A percentile compares a stretch with the other conserved stretches of the same genome.
phyloP scores from a whole-genome alignment of 2,797 vertebrate genomes.

The Glossophaga mutica region DNA sequence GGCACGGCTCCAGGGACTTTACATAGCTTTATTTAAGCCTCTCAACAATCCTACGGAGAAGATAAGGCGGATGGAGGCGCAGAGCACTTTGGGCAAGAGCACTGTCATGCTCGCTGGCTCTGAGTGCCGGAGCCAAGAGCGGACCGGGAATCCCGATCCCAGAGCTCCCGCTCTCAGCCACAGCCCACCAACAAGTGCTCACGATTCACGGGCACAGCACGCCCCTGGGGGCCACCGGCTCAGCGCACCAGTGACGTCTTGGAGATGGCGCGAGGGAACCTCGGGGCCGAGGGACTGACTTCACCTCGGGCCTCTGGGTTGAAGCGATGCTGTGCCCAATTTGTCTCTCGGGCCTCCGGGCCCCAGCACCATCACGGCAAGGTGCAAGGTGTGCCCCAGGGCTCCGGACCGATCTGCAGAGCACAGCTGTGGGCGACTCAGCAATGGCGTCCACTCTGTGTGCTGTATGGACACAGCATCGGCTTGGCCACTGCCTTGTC shows the following conservation, averaged over 20 bases:
- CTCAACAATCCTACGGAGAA: neutral
- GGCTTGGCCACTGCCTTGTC: fast-evolving
- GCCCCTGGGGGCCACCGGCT: fast-evolving
- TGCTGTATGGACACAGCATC: fast-evolving
- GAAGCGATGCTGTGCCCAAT: neutral
- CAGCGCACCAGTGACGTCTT: fast-evolving
- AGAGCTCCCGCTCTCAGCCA: no score
- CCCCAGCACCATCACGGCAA: neutral
- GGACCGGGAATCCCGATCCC: neutral
- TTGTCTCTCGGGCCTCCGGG: neutral
- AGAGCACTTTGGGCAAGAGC: neutral
- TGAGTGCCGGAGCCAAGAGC: neutral
- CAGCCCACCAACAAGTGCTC: fast-evolving
- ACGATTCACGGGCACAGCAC: neutral
- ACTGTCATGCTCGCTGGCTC: neutral
- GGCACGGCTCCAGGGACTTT: neutral
- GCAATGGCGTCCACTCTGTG: neutral
- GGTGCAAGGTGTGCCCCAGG: neutral
- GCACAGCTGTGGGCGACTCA: no score
- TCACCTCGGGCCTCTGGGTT: neutral
- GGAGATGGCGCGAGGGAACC: neutral
- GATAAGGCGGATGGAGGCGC: neutral
- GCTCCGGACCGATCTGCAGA: neutral
- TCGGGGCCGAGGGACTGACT: fast-evolving
- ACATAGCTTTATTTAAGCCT: neutral